Percentiles rank a stretch among this genome's conserved stretches.
phyloP scores from a whole-genome alignment of 1,140 invertebrate genomes.

The Solen grandis region DNA sequence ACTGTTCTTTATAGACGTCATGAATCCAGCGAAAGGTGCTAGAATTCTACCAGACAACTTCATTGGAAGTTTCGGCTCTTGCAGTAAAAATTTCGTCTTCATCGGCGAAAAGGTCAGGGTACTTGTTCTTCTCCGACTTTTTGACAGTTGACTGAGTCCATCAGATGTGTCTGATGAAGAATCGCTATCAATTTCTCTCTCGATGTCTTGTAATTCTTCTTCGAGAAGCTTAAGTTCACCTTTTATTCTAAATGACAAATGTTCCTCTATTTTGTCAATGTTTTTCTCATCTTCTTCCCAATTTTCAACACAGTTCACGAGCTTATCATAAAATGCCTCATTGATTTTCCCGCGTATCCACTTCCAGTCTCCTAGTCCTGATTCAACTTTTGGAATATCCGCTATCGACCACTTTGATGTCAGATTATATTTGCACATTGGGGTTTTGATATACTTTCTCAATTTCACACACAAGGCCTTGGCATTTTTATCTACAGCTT shows the following conservation, averaged over 20 bases:
- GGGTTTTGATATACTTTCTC: constrained; percentile 7
- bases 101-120: neutral
- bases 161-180: constrained; percentile 37
- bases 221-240: constrained; percentile 54
- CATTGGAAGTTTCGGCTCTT: constrained; percentile 3
- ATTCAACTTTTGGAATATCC: constrained; percentile 9
- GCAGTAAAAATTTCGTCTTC: constrained; percentile 4
- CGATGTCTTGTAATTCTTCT: constrained; percentile 58
- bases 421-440: neutral
- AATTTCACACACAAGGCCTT: constrained; percentile 3
- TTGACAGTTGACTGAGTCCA: neutral
- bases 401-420: neutral
- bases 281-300: constrained; percentile 39
- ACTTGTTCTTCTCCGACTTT: constrained; percentile 1
- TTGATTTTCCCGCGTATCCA: constrained; percentile 30
- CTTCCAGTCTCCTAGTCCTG: constrained; percentile 2
- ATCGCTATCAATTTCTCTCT: constrained; percentile 45
- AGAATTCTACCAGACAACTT: constrained; percentile 23
- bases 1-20: constrained; percentile 15
- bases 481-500: constrained; percentile 32
- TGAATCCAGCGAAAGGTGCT: constrained; percentile 3
- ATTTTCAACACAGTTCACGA: constrained; percentile 31
- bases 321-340: constrained; percentile 18
- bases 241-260: constrained; percentile 28
- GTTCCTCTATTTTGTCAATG: constrained; percentile 15